Base-by-base conservation (phyloP, 1,140 invertebrate genomes). In the Cherax destructor region DNA sequence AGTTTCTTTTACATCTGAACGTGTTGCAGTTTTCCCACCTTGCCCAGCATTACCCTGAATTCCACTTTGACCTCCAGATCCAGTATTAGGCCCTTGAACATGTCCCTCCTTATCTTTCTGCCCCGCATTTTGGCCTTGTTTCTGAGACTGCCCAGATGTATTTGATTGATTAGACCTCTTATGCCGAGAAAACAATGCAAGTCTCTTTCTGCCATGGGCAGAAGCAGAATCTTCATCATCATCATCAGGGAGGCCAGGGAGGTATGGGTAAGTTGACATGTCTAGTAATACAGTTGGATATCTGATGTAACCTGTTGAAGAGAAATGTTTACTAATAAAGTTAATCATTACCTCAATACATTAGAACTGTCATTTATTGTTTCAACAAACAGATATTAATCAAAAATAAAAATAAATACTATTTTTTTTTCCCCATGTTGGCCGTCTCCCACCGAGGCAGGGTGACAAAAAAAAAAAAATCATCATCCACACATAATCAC, bases 1-100 rank as follows among this genome's bases (percentile, higher is more conserved):
- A 3, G 92, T 93, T 56, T 93, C 88, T 69, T 93, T 93, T n/a
- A 93, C 92, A 78, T 93, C 92, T 16, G 92, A 91, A 56, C 92
- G 92, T 18, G 92, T 92, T 4, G 91, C 86, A 11, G 89, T 91
- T 49, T 88, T 92, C 3, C 91, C 85, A 24, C 85, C 74, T n/a
- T 72, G 30, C 52, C 47, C 85, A 49, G 21, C 47, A 52, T 24
- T 56, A 78, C 76, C 50, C 72, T 76, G 50, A 50, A 16, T 41
- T 50, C 47, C 41, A 52, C 65, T 18, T 18, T 21, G 65, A 69
- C 13, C 65, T 18, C 65, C 65, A 85, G 61, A 41, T 24, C 47
- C 69, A 49, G 47, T 47, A 49, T 76, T 76, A 76, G 61, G n/a
- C 24, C 24, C 56, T 41, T 47, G 13, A 65, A 21, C 47, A 3